phyloP scores from a whole-genome alignment of 2,888 invertebrate genomes.

The Thymelicus acteon region DNA sequence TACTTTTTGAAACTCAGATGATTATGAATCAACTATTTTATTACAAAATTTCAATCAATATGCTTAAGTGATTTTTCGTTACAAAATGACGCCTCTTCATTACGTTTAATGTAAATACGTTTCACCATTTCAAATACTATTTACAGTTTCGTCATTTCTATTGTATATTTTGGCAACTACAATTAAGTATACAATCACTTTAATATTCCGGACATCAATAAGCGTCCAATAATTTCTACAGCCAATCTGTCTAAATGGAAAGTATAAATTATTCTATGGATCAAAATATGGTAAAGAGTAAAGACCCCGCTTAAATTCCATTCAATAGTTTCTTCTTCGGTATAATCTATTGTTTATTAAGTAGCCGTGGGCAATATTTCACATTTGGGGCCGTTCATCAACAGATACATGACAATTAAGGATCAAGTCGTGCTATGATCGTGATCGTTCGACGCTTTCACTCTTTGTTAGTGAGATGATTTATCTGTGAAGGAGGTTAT shows the following conservation, averaged over 20 bases:
- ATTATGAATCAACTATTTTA: background rate
- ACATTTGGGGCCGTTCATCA: constrained; percentile 26
- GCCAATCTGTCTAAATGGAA: constrained; percentile 13
- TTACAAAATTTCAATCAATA: constrained; percentile 1
- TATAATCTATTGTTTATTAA: constrained; percentile 29
- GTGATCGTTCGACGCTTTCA: constrained; percentile 73
- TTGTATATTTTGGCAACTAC: constrained; percentile 2
- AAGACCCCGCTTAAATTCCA: constrained; percentile 9
- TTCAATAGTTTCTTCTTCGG: constrained; percentile 21
- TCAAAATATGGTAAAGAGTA: constrained; percentile 10
- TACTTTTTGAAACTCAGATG: background rate
- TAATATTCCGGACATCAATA: constrained; percentile 1
- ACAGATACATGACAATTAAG: constrained; percentile 53
- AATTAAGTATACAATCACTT: background rate
- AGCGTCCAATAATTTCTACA: constrained; percentile 1
- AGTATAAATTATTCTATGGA: constrained; percentile 15
- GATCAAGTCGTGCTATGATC: constrained; percentile 53
- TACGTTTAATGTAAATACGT: background rate
- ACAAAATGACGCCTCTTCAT: background rate
- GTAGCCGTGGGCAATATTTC: constrained; percentile 28
- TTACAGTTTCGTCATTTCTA: constrained; percentile 1
- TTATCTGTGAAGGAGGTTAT: constrained; percentile 1
- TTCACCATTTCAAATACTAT: constrained; percentile 1
- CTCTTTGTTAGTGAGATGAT: constrained; percentile 53
- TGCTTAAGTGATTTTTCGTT: background rate